phyloP scores from a whole-genome alignment of 1,140 invertebrate genomes.

The Drosophila santomea region DNA sequence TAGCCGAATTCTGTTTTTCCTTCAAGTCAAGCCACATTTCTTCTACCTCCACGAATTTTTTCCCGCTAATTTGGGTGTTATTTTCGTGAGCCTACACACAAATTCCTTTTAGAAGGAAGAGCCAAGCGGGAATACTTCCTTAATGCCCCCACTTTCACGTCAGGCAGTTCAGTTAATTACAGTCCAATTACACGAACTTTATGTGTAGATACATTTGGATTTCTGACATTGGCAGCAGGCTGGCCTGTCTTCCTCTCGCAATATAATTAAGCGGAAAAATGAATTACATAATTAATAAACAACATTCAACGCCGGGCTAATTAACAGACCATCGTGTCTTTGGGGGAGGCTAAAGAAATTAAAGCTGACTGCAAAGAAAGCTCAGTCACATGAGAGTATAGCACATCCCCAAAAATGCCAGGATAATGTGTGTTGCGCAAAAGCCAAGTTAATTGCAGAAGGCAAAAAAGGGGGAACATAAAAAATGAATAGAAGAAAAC shows the following conservation, averaged over 20 bases:
- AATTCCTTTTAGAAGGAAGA: constrained; percentile 27
- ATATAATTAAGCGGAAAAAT: constrained; percentile 64
- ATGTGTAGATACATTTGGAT: constrained; percentile 37
- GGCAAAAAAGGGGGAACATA: constrained; percentile 9
- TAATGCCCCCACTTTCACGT: not conserved
- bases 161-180: constrained; percentile 51
- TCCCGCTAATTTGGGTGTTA: constrained; percentile 8
- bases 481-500: constrained; percentile 41
- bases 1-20: too few species aligned
- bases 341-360: constrained; percentile 6
- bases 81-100: constrained; percentile 7
- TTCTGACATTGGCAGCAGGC: constrained; percentile 14
- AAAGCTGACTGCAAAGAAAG: constrained; percentile 8
- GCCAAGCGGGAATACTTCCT: constrained; percentile 22
- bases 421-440: constrained; percentile 21
- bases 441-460: constrained; percentile 42
- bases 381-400: constrained; percentile 11
- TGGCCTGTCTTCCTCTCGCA: constrained; percentile 29
- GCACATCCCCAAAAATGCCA: constrained; percentile 25
- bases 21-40: constrained; percentile 4
- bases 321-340: constrained; percentile 38
- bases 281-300: constrained; percentile 68
- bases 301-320: constrained; percentile 51
- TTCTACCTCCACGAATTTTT: not conserved
- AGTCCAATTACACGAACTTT: constrained; percentile 58